Evolutionary conservation across 2,797 vertebrate genomes (phyloP).

Genomic region (Gobio occitaniae): DNA sequence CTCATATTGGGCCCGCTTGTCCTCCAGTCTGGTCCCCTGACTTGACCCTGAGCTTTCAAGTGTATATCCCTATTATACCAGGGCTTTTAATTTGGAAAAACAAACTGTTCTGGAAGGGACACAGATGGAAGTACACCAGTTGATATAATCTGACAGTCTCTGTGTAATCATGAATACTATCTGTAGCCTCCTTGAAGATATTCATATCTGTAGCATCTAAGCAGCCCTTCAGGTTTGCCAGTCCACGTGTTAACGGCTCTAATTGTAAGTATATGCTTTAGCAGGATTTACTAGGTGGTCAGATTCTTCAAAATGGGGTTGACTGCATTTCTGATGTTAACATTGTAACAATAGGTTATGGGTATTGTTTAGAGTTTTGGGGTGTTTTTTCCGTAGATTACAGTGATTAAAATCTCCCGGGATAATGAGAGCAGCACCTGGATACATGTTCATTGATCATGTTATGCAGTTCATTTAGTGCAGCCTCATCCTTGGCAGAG

Average conservation of each 20-base stretch:
- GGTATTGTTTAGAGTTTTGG: not conserved
- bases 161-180: not conserved
- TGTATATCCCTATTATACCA: not conserved
- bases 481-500: not conserved
- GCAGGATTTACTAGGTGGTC: not conserved
- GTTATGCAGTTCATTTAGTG: not conserved
- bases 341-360: not conserved
- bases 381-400: constrained; percentile 11
- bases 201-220: not conserved
- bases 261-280: not conserved
- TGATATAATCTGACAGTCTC: not conserved
- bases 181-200: not conserved
- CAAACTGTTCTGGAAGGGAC: not conserved
- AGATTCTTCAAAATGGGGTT: constrained; percentile 18
- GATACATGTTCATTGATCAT: not conserved
- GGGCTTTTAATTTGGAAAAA: not conserved
- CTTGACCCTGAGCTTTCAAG: not conserved
- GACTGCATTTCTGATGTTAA: not conserved
- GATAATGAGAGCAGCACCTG: not conserved
- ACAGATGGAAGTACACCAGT: not conserved
- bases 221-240: not conserved
- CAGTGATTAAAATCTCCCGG: not conserved
- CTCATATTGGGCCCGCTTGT: no score
- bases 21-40: not conserved
- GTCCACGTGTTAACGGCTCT: not conserved